phyloP scores from a whole-genome alignment of 2,797 vertebrate genomes.

The Acrocephalus scirpaceus region DNA sequence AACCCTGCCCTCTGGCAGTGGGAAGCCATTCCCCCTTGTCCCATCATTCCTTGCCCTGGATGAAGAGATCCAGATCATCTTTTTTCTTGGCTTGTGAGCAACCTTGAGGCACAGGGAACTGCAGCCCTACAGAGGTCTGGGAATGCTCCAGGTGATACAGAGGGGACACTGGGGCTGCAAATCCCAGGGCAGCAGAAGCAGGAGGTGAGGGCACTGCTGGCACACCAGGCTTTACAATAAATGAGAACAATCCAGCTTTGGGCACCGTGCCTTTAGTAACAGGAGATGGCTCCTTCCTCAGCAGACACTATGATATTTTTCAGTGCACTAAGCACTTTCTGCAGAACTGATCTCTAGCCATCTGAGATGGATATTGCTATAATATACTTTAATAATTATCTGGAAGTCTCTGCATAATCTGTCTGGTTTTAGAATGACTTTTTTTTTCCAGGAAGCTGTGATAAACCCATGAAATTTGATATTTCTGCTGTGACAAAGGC shows the following conservation, averaged over 20 bases:
- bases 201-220: neutral
- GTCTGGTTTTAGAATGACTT: slow-evolving; percentile 22
- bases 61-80: neutral
- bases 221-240: neutral
- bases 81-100: neutral
- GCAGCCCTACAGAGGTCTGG: neutral
- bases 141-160: neutral
- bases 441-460: neutral
- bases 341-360: slow-evolving; percentile 7
- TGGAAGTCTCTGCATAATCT: slow-evolving; percentile 55
- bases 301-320: neutral
- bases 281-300: neutral
- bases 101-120: neutral
- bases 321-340: neutral
- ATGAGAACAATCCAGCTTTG: neutral
- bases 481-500: slow-evolving; percentile 62
- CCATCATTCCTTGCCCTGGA: neutral
- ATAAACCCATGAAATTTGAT: slow-evolving; percentile 59
- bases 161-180: neutral
- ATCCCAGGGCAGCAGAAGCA: neutral
- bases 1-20: neutral
- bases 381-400: slow-evolving; percentile 40
- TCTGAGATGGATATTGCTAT: neutral
- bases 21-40: neutral
- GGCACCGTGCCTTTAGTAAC: neutral